Evolutionary conservation across 2,888 invertebrate genomes (phyloP), one percentile per base, ranked within the genome.

Genomic region (Saturnia pavonia): DNA sequence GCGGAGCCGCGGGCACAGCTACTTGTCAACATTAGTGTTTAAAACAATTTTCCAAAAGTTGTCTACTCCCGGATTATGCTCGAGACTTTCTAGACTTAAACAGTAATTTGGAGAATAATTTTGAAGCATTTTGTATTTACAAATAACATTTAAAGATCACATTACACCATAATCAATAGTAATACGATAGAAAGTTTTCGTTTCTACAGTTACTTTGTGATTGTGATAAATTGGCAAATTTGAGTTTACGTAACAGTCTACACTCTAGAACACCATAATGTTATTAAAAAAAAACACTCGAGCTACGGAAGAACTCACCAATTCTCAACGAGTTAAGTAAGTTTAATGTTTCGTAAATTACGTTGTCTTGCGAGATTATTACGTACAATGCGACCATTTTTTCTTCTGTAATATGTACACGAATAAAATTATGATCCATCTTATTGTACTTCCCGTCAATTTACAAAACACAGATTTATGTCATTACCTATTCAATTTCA

Each of bases 331-430:
- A 68, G 48, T 68, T 68, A 48, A 19, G 25, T 42, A 68, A 68
- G 68, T n/a, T 25, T 68, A 68, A 68, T 68, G 48, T 68, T 34
- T 65, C 40, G 65, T 40, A 65, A 65, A 65, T 65, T 65, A 65
- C 40, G 65, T 65, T 40, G 65, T 40, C 65, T 40, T 40, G 65
- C 40, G n/a, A 65, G 65, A 65, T 65, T 65, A 65, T 65, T 65
- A 65, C 65, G 22, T n/a, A 8, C 40, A 65, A 40, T 65, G 9
- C 22, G 65, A 65, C 11, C 34, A 65, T 65, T 65, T 65, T 65
- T 34, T 65, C 12, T 11, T 40, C 40, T 65, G 7, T 1, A 54
- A 16, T 12, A 65, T 19, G 40, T 65, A 65, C 65, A 3, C 19
- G n/a, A 40, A 65, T 40, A 19, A 69, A 68, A 65, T 48, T 69